Evolutionary conservation across 2,888 invertebrate genomes (phyloP), one percentile per base, ranked within the genome.

Genomic region (Julus scandinavius): DNA sequence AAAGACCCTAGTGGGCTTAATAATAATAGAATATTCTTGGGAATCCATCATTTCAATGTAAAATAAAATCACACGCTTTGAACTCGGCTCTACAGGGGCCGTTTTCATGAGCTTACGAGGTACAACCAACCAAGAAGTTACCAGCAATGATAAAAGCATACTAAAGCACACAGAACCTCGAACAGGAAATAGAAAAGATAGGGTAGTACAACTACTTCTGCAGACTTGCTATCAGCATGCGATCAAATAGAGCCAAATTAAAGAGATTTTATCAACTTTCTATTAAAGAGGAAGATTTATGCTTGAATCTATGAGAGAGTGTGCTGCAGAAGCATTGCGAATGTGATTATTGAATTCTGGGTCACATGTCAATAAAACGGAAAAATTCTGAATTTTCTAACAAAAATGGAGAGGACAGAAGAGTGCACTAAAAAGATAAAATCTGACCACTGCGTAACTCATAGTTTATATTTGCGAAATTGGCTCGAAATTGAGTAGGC

Each of bases 191-290:
- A 20, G 72, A 72, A 72, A 20, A 72, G 72, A 72, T 72, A 72
- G 72, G 72, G 72, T 20, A 72, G 9, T 72, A 20, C 29, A 20
- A 20, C 72, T 72, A 72, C 20, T 72, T 29, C 29, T 29, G 20
- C 20, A 29, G 9, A 72, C 72, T 72, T 7, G 72, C 20, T 72
- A 72, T 72, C 72, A 20, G 72, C 72, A 72, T 72, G 72, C 72
- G 72, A 72, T 72, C 72, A 72, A 72, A 29, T 72, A 72, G 63
- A 63, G 72, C 20, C 72, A 72, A 72, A 72, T 72, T 72, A 72
- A 29, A 72, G 72, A 72, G 20, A 72, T 72, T 72, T 29, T 72
- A 7, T 29, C 72, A 72, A 72, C 20, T 72, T 29, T 72, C 72
- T 72, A 9, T 72, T 72, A 72, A 72, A 72, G 72, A 20, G 72